phyloP scores from a whole-genome alignment of 2,888 invertebrate genomes.

The Eubasilissa splendida region DNA sequence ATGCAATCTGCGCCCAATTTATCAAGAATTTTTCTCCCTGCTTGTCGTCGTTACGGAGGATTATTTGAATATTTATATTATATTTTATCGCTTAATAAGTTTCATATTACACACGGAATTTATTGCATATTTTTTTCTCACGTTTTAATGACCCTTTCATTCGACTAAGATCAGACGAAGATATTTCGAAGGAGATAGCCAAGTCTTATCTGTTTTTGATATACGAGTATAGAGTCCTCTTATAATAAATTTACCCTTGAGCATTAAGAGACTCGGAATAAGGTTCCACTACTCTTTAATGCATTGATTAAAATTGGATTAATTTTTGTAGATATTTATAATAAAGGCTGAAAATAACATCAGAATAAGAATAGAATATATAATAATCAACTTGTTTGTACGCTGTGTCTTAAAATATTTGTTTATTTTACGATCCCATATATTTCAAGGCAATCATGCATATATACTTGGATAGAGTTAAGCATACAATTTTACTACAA shows the following conservation, averaged over 20 bases:
- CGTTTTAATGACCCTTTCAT: conserved; percentile 44
- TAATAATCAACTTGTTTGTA: too few species aligned
- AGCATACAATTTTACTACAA: too few species aligned
- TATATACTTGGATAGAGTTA: too few species aligned
- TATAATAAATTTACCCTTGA: background rate
- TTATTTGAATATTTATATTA: conserved; percentile 46
- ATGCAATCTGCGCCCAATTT: conserved; percentile 40
- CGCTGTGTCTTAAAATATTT: too few species aligned
- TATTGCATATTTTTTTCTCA: conserved; percentile 47
- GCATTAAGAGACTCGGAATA: background rate
- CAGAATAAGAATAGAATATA: too few species aligned
- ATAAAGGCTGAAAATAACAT: too few species aligned
- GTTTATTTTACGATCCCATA: too few species aligned
- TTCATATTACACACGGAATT: conserved; percentile 42
- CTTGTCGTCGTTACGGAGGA: conserved; percentile 26
- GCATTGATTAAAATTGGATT: too few species aligned
- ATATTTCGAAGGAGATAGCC: conserved; percentile 16
- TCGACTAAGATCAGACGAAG: conserved; percentile 7
- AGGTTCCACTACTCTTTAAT: background rate
- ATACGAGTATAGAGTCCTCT: background rate
- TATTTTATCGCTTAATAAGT: conserved; percentile 53
- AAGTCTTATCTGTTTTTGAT: conserved; percentile 19
- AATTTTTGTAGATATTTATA: too few species aligned
- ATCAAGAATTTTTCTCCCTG: conserved; percentile 24
- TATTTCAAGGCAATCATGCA: too few species aligned